Base-by-base conservation (phyloP, 2,113 vertebrate genomes). In the Cisticola juncidis region DNA sequence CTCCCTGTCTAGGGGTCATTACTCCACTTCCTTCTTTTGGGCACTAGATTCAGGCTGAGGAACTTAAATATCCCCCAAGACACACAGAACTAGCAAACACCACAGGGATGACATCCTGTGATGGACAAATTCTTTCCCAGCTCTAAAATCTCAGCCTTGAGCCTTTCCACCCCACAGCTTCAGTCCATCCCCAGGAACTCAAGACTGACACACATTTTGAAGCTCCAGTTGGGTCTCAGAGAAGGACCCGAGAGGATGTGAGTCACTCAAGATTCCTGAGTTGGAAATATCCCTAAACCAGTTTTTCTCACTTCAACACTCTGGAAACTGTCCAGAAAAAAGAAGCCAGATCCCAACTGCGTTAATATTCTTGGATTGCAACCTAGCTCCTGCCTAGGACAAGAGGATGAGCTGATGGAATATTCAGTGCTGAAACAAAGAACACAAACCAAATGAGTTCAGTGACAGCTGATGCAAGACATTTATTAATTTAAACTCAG, bases 401-500 rank as follows among this genome's bases (percentile, higher is more conserved):
- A 81, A 72, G 51, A 3, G 48, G 44, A 54, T 6, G 48, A 94
- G 58, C 23, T 79, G 61, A 14, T 29, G 57, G 53, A 71, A 20
- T 17, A 11, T 11, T 10, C 48, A 56, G 22, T 50, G 44, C 26
- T 36, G 2, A 36, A 82, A 76, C 42, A 85, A 94, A 93, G 64
- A 90, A 92, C 57, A 96, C 83, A 92, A 96, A 80, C 26, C 66
- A 81, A 92, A 22, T 0, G 6, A 96, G 31, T 53, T 88, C 42
- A 78, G 78, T 91, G 86, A 47, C 66, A 96, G 94, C 90, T 73
- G 93, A 92, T 87, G 86, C 91, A 88, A 90, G 86, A 94, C 74
- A 79, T 97, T 97, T 97, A 97, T 97, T 97, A 80, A 77, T 86
- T 94, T 71, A 61, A 96, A 95, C 80, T 88, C 93, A 95, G 73